Conservation (phyloP, 2,888 invertebrate species). For the Boloria selene region DNA sequence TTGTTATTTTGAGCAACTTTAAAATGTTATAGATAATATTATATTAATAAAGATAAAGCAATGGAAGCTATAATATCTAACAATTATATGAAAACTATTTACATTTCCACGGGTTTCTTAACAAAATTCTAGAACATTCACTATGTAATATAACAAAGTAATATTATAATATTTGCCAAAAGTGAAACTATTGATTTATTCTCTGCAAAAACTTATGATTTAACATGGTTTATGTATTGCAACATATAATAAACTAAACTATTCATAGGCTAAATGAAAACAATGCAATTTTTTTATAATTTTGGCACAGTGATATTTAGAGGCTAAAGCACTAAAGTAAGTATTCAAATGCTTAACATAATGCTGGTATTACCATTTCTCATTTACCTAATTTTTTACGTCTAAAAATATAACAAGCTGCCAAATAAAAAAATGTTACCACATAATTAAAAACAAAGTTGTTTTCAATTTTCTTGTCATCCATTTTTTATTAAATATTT, state of each 20-base stretch:
- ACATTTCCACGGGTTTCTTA: slow-evolving; percentile 1
- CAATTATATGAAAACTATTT: slow-evolving; percentile 6
- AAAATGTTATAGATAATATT: slow-evolving; percentile 8
- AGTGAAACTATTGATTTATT: too few relatives aligned
- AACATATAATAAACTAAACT: too few relatives aligned
- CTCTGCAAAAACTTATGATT: too few relatives aligned
- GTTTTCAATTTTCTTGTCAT: too few relatives aligned
- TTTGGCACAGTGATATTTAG: slow-evolving; percentile 7
- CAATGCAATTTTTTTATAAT: background rate
- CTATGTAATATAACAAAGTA: too few relatives aligned
- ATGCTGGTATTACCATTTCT: background rate
- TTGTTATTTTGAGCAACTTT: slow-evolving; percentile 15
- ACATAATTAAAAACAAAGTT: too few relatives aligned
- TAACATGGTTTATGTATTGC: too few relatives aligned
- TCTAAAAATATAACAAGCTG: too few relatives aligned
- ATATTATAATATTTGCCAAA: too few relatives aligned
- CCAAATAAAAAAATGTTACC: too few relatives aligned
- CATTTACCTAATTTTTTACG: too few relatives aligned
- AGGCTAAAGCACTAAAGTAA: background rate
- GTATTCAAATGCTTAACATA: background rate
- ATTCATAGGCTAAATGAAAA: background rate
- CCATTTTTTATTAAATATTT: too few relatives aligned
- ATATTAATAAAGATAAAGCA: slow-evolving; percentile 2
- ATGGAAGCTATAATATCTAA: background rate
- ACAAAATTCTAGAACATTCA: background rate